Evolutionary conservation across 2,888 invertebrate genomes (phyloP), one percentile per base, ranked within the genome.

Genomic region (Allolobophora icterica): DNA sequence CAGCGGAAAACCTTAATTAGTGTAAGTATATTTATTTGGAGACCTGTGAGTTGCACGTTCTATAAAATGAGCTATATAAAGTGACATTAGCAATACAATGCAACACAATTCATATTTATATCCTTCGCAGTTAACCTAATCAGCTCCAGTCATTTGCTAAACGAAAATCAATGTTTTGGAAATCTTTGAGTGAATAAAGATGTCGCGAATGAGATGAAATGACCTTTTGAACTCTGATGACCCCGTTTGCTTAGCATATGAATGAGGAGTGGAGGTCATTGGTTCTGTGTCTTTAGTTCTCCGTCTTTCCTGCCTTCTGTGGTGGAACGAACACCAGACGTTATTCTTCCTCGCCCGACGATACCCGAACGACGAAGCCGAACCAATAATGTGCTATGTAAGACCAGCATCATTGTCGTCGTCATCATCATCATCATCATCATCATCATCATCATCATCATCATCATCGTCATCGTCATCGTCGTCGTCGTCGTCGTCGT

Each of bases 401-500:
- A 34, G 87, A 34, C 52, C 45, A 42, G 52, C 90, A 52, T 42
- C 52, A 24, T 52, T 6, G 6, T 52, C 24, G 24, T 11, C n/a
- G n/a, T 71, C 71, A n/a, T 71, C 71, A 17, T n/a, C n/a, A 17
- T 71, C 71, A 17, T 71, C 71, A 13, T n/a, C 71, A n/a, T 71
- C n/a, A 71, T 71, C 71, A n/a, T 71, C 71, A 71, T n/a, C 71
- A 24, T 71, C 71, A n/a, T 71, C 71, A n/a, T 71, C 71, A n/a
- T 71, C 30, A n/a, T 71, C 30, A n/a, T 71, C 71, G 11, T 71
- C 71, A 71, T 71, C 71, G 13, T 19, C 24, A 24, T 40, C 90
- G 35, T 90, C 52, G n/a, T 90, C 90, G n/a, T 45, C 71, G 11
- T 87, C 87, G n/a, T n/a, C 87, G n/a, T 87, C 87, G n/a, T 87